Conservation (phyloP, 2,888 invertebrate species). For the Ecdyonurus torrentis region DNA sequence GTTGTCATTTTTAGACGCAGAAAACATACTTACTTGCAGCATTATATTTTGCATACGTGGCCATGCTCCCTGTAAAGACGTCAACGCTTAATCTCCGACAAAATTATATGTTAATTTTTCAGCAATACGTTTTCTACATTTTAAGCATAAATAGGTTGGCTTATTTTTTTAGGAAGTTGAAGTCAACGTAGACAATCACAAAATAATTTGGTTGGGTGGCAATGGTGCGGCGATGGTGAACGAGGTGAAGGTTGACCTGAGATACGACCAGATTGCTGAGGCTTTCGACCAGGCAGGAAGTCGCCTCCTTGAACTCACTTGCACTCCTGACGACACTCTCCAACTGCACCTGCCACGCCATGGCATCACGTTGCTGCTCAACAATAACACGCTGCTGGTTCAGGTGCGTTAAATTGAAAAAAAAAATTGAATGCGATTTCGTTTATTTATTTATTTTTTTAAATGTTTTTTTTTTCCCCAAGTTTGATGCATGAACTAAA, state of each 20-base stretch:
- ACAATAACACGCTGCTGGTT: constrained; percentile 7
- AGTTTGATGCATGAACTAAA: too few relatives aligned
- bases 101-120: background rate
- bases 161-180: constrained; percentile 10
- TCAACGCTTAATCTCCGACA: too few relatives aligned
- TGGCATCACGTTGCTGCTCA: constrained; percentile 8
- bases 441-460: too few relatives aligned
- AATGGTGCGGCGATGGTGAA: constrained; percentile 8
- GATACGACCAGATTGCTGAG: constrained; percentile 7
- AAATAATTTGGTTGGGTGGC: constrained; percentile 8
- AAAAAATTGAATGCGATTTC: too few relatives aligned
- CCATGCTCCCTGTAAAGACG: too few relatives aligned
- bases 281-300: constrained; percentile 6
- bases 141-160: too few relatives aligned
- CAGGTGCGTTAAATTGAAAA: constrained; percentile 8
- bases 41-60: too few relatives aligned
- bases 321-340: constrained; percentile 8
- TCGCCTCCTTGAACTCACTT: constrained; percentile 6
- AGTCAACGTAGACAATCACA: constrained; percentile 12
- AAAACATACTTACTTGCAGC: too few relatives aligned
- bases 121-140: background rate
- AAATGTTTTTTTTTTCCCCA: too few relatives aligned
- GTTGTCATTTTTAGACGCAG: too few relatives aligned
- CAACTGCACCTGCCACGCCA: constrained; percentile 8
- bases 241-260: constrained; percentile 1